Evolutionary conservation across 2,888 invertebrate species (phyloP).

Genomic region (Adelognathus sp.): DNA sequence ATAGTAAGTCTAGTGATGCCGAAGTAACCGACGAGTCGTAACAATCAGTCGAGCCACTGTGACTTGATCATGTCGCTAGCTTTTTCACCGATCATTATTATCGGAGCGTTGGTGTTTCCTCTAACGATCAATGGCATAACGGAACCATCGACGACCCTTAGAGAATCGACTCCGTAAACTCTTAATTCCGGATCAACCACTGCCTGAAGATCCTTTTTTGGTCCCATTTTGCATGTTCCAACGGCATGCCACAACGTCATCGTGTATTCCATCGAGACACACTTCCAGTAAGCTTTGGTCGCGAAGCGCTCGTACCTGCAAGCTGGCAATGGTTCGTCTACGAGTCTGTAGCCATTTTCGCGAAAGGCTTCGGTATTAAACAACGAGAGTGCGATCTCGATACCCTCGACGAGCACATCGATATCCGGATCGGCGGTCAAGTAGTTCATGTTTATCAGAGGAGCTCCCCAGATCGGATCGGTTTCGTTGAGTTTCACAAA

Average conservation of each 20-base stretch:
- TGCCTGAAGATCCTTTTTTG: no score
- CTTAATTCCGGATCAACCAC: no score
- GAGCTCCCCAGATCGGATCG: conserved; percentile 87
- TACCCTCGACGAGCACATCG: conserved; percentile 84
- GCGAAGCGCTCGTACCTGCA: conserved; percentile 84
- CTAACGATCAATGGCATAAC: conserved; percentile 85
- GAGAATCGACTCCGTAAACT: conserved; percentile 85
- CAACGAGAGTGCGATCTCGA: conserved; percentile 84
- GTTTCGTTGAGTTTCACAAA: no score
- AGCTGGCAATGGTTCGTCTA: conserved; percentile 84
- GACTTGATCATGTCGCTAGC: conserved; percentile 80
- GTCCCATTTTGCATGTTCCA: conserved; percentile 89
- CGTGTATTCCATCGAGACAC: conserved; percentile 85
- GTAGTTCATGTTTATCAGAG: conserved; percentile 88
- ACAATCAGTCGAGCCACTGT: no score
- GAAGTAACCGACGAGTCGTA: no score
- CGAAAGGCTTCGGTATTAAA: conserved; percentile 85
- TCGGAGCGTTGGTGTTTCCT: conserved; percentile 82
- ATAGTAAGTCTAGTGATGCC: no score
- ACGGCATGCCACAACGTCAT: conserved; percentile 87
- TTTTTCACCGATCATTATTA: conserved; percentile 84
- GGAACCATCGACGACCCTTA: conserved; percentile 88
- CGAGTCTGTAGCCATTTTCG: conserved; percentile 83
- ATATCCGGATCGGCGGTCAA: conserved; percentile 86
- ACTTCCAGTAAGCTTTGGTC: no score